Evolutionary conservation across 1,140 invertebrate species (phyloP), one percentile per base, ranked within the genome.

Genomic region (Drosophila serrata): DNA sequence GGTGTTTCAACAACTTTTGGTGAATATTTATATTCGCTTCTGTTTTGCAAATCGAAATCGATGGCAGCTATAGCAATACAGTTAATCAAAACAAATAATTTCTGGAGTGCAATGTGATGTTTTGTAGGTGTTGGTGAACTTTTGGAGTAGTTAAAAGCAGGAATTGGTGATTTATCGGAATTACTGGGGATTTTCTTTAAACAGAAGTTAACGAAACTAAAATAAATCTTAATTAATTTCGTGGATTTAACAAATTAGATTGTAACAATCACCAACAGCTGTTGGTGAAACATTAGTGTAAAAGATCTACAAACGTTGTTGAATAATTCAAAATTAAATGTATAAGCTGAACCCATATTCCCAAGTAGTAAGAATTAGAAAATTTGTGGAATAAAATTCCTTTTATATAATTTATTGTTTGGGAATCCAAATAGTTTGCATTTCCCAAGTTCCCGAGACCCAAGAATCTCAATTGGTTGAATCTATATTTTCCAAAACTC

Each of bases 11-110:
- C 64, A 70, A 57, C 82, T 79, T 43, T 65, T 82, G 59, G 29
- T 80, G 82, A 65, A 88, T 88, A 87, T 87, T 87, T 88, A 87
- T 88, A 70, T 57, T 58, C 42, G 46, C 45, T 67, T 70, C 63
- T 42, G 35, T 40, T 64, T 70, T 48, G 31, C 33, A 27, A 55
- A 53, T 33, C 17, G 27, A 49, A 24, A 57, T n/a, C 49, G 33
- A 59, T 56, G 35, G 17, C 15, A 22, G 45, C 13, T 11, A 46
- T 37, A 59, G 27, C 24, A 17, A 27, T 19, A 4, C 51, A 56
- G 49, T 35, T 59, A 49, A 62, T 55, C 27, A 22, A 76, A 76
- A 60, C 37, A 68, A 77, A 68, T 77, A 74, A 33, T 46, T 46
- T 53, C 33, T 40, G 39, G 27, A 40, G 27, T 15, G 12, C 13